Evolutionary conservation across 1,140 invertebrate species (phyloP).

Genomic region (Micrasema minimum): DNA sequence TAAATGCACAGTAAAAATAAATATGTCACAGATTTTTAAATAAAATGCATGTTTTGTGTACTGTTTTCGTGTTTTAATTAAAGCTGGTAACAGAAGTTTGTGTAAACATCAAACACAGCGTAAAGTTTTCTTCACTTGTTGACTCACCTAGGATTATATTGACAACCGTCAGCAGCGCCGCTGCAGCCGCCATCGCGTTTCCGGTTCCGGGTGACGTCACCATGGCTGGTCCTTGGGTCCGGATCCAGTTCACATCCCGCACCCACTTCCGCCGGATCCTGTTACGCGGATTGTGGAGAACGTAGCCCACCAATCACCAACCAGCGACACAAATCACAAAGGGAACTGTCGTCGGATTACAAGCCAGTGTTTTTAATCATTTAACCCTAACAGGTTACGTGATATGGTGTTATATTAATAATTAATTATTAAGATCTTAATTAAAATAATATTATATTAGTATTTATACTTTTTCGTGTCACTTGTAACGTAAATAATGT

Average conservation of each 20-base stretch:
- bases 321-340: constrained; percentile 19
- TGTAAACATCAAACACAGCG: too few species aligned
- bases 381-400: too few species aligned
- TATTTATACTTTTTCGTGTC: neutral
- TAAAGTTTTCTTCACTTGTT: constrained; percentile 10
- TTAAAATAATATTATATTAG: too few species aligned
- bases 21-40: too few species aligned
- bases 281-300: constrained; percentile 3
- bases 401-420: neutral
- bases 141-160: constrained; percentile 33
- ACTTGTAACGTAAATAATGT: too few species aligned
- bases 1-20: too few species aligned
- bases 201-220: constrained; percentile 31
- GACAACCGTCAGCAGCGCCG: constrained; percentile 11
- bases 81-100: too few species aligned
- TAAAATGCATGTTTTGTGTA: too few species aligned
- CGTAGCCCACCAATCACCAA: neutral
- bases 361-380: neutral
- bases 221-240: constrained; percentile 13
- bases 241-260: constrained; percentile 32
- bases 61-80: too few species aligned
- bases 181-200: constrained; percentile 33
- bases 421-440: neutral
- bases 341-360: constrained; percentile 3
- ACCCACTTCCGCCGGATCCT: constrained; percentile 32